Percentiles rank a stretch among this genome's conserved stretches.
Evolutionary conservation across 2,888 invertebrate genomes (phyloP).

Genomic region (Zootermopsis nevadensis): DNA sequence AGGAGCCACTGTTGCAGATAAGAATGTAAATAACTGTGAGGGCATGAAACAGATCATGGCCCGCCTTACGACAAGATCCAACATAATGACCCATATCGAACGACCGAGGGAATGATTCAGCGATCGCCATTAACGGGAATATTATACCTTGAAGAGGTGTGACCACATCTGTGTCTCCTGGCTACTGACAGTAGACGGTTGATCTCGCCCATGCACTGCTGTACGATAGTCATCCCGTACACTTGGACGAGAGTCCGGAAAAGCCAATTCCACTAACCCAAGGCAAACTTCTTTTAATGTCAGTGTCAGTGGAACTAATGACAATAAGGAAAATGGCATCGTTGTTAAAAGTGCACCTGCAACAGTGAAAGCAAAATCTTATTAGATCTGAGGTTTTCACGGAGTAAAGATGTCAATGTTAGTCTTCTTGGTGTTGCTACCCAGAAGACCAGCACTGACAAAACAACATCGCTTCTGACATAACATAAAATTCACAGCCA

Average conservation of each 20-base stretch:
- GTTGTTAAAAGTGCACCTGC: constrained; percentile 50
- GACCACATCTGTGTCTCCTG: constrained; percentile 78
- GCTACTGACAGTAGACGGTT: constrained; percentile 56
- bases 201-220: constrained; percentile 59
- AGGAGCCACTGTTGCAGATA: too few species aligned
- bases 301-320: constrained; percentile 78
- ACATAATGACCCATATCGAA: too few species aligned
- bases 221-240: constrained; percentile 73
- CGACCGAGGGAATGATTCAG: too few species aligned
- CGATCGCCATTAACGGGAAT: neutral
- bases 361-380: neutral
- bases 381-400: too few species aligned
- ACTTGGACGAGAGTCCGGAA: constrained; percentile 79
- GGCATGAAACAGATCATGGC: too few species aligned
- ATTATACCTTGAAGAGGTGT: constrained; percentile 77
- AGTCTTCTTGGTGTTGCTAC: too few species aligned
- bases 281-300: constrained; percentile 83
- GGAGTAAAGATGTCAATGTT: too few species aligned
- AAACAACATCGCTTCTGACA: too few species aligned
- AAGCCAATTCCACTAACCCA: constrained; percentile 87
- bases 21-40: too few species aligned
- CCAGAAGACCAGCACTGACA: too few species aligned
- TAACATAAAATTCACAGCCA: too few species aligned
- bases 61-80: too few species aligned
- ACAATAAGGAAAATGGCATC: constrained; percentile 79